Base-by-base conservation (phyloP, 2,113 vertebrate species). In the Barbus barbus region DNA sequence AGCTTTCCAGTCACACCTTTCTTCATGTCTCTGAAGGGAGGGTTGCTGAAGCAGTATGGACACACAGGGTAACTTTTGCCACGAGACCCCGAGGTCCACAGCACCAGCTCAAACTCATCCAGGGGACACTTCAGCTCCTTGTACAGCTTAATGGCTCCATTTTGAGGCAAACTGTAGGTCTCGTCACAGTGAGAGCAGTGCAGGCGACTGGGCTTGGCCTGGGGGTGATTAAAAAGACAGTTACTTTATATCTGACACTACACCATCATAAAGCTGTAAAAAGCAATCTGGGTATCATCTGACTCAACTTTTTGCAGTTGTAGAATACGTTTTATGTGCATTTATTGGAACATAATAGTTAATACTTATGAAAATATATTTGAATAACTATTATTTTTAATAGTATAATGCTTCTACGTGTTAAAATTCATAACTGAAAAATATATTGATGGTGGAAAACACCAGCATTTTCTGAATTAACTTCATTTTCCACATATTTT, bases 161-260 rank as follows among this genome's bases (percentile, higher is more conserved):
- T 99, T 89, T 98, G 98, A 9, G 98, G 97, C 13, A 99, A 95
- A 38, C 96, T 98, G 93, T 99, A 98, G 22, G 97, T 99, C 88
- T 99, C 98, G 1, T 99, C 97, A 7, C 98, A 99, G 93, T 98
- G 97, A 22, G 98, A 98, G 84, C 98, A 99, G 90, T 99, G 98
- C 60, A 99, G 94, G 26, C 98, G 94, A 90, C 97, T 98, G 0
- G 98, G 98, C 82, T 98, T 98, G 77, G 98, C 97, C 98, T 99
- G 86, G 0, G 58, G 67, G 14, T 16, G 73, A 31, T 24, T 28
- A 16, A 48, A 74, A 74, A 26, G n/a, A 28, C 44, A 28, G 3
- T 26, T 26, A 61, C 58, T 26, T 60, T 60, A 24, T 7, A 13
- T 71, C 13, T 41, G 20, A n/a, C 4, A 44, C 9, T n/a, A 22